Percentiles rank a stretch among this genome's conserved stretches.
Conservation (phyloP, 2,797 vertebrate genomes). For the Coendou prehensilis region DNA sequence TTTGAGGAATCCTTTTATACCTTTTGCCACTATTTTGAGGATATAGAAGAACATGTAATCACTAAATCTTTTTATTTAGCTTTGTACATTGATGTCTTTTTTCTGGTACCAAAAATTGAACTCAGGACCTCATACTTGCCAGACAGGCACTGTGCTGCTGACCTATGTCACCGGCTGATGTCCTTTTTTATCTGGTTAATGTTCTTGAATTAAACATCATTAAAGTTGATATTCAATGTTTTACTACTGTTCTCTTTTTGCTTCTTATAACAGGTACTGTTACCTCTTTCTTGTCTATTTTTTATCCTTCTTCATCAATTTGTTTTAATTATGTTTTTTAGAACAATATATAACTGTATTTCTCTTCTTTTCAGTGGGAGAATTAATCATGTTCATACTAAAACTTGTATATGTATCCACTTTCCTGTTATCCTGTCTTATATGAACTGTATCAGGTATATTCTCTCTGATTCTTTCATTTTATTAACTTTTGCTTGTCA, state of each 20-base stretch:
- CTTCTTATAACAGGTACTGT: background rate
- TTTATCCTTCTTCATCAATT: background rate
- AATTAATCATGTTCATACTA: background rate
- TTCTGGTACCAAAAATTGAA: no score
- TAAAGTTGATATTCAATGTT: background rate
- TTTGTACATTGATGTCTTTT: background rate
- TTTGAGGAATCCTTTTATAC: background rate
- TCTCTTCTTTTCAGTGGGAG: background rate
- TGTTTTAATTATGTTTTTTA: background rate
- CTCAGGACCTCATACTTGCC: no score
- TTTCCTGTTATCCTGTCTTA: background rate
- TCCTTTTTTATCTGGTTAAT: background rate
- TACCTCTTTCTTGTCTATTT: background rate
- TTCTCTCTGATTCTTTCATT: background rate
- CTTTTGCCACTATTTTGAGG: background rate
- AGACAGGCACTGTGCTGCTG: no score
- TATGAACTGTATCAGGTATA: no score
- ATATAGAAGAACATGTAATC: background rate
- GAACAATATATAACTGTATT: background rate
- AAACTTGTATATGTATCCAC: background rate
- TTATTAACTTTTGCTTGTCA: background rate
- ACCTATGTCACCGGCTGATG: background rate
- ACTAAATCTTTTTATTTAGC: background rate
- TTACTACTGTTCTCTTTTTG: background rate
- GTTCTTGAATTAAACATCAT: background rate